Evolutionary conservation across 2,113 vertebrate genomes (phyloP).

Genomic region (Brevimyrus niger): DNA sequence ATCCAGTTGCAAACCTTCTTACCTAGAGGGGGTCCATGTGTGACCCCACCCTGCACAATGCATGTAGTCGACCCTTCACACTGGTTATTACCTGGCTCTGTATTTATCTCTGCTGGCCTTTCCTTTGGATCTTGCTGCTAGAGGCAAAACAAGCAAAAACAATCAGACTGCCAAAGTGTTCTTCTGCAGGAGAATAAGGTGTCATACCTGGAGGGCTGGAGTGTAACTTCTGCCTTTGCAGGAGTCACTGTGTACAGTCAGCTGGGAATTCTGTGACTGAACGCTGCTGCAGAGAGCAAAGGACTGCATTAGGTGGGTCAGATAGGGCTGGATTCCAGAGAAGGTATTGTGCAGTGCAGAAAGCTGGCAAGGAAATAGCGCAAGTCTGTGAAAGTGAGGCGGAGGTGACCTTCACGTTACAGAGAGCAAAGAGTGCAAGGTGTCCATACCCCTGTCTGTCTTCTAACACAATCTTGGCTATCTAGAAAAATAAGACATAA

Average conservation of each 20-base stretch:
- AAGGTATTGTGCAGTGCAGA: not conserved
- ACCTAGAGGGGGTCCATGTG: not conserved
- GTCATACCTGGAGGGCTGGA: conserved; percentile 17
- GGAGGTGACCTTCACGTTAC: not conserved
- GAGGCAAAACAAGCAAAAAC: not conserved
- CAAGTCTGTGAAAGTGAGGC: not conserved
- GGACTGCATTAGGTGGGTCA: not conserved
- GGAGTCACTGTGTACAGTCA: conserved; percentile 17
- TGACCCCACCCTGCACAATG: not conserved
- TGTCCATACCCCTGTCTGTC: not conserved
- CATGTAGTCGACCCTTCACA: not conserved
- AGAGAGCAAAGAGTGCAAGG: not conserved
- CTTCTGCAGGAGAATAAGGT: not conserved
- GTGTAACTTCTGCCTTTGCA: not conserved
- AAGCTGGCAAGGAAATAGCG: not conserved
- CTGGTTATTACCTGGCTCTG: not conserved
- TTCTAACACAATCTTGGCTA: not conserved
- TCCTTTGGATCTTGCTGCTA: not conserved
- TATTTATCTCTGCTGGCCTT: not conserved
- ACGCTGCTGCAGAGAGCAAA: not conserved
- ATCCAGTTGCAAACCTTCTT: not conserved
- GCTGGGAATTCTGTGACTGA: not conserved
- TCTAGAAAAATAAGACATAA: not conserved
- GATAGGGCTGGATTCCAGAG: not conserved
- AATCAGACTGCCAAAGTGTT: not conserved